Conservation (phyloP, 2,113 vertebrate genomes). For the Phocoena sinus region DNA sequence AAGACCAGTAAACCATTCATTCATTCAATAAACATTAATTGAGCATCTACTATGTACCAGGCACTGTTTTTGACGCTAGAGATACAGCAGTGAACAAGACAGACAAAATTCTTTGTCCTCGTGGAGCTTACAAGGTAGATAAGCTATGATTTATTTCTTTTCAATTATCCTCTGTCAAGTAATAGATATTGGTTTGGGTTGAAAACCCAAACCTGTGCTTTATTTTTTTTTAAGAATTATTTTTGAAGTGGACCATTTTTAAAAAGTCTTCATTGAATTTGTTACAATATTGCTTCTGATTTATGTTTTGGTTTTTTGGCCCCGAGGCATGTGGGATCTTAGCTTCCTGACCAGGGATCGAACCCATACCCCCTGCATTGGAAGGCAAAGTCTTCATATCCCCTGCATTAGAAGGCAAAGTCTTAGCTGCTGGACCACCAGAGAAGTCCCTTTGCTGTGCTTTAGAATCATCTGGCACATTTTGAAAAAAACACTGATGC, state of each 20-base stretch:
- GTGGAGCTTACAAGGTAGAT: not conserved
- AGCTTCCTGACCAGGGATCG: too few species aligned
- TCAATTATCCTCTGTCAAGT: not conserved
- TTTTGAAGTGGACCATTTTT: too few species aligned
- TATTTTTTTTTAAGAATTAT: too few species aligned
- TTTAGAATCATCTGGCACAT: not conserved
- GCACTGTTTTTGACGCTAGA: not conserved
- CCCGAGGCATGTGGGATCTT: too few species aligned
- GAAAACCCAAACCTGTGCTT: too few species aligned
- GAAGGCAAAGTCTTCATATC: too few species aligned
- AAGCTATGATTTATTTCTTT: constrained; percentile 26
- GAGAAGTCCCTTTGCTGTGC: not conserved
- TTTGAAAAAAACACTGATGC: not conserved
- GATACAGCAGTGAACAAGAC: not conserved
- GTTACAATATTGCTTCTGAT: too few species aligned
- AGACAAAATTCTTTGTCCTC: constrained; percentile 10
- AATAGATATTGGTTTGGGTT: not conserved
- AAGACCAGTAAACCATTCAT: constrained; percentile 4
- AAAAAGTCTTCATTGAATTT: too few species aligned
- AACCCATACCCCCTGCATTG: too few species aligned
- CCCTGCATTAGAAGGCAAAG: too few species aligned
- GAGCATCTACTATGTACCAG: not conserved
- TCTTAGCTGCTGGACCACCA: too few species aligned
- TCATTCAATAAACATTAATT: not conserved
- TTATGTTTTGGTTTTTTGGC: too few species aligned